Percentiles rank a stretch among this genome's conserved stretches.
phyloP scores from a whole-genome alignment of 1,140 invertebrate genomes.

The Thrips palmi region DNA sequence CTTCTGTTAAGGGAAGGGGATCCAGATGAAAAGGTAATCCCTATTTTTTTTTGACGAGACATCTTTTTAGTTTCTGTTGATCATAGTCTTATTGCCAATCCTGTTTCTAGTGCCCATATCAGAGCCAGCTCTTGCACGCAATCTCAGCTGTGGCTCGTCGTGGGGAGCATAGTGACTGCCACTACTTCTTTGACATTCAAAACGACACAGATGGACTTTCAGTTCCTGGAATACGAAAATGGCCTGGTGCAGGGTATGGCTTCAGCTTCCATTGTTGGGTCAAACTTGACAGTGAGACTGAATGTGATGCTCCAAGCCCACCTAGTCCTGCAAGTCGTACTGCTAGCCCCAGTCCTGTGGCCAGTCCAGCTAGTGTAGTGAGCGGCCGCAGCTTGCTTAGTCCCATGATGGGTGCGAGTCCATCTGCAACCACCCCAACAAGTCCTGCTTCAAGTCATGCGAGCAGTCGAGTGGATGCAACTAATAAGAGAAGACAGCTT shows the following conservation, averaged over 20 bases:
- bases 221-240: constrained; percentile 30
- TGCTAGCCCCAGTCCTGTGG: no score
- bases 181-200: constrained; percentile 32
- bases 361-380: no score
- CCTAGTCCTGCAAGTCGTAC: no score
- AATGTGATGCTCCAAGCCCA: no score
- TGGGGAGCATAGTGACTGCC: constrained; percentile 21
- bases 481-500: constrained; percentile 23
- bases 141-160: constrained; percentile 28
- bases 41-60: constrained; percentile 3
- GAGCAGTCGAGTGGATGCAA: neutral
- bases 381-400: no score
- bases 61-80: constrained; percentile 1
- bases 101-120: constrained; percentile 25
- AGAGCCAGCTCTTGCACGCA: constrained; percentile 23
- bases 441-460: no score
- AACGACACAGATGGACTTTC: constrained; percentile 29
- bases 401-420: no score
- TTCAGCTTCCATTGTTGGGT: constrained; percentile 40
- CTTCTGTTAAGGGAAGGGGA: constrained; percentile 22
- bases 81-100: constrained; percentile 10
- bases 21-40: constrained; percentile 17
- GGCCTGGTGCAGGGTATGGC: constrained; percentile 34
- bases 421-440: no score
- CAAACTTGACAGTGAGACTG: constrained; percentile 24